Conservation (phyloP, 2,797 vertebrate species). For the Spinibarbus caldwelli region DNA sequence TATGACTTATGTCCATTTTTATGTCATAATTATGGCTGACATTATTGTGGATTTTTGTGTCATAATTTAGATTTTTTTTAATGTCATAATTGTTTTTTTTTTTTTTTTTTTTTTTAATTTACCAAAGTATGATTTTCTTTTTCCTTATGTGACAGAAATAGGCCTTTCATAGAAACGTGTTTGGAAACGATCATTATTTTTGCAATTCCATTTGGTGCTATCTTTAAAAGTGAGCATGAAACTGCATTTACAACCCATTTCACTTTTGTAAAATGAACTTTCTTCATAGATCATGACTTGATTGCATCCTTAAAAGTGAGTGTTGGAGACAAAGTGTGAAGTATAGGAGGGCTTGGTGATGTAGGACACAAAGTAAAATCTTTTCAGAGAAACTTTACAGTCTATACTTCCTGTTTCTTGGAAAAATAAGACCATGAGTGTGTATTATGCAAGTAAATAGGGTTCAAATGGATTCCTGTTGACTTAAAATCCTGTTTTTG, state of each 20-base stretch:
- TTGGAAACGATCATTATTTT: too few species aligned
- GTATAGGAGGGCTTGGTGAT: background rate
- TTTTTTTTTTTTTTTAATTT: too few species aligned
- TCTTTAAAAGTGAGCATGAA: background rate
- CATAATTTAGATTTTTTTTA: too few species aligned
- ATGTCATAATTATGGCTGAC: too few species aligned
- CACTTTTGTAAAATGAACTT: background rate
- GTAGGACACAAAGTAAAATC: background rate
- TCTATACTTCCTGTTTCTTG: background rate
- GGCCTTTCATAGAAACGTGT: too few species aligned
- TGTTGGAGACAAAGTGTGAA: background rate
- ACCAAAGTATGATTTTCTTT: too few species aligned
- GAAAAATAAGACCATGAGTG: background rate
- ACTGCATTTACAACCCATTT: background rate
- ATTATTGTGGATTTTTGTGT: too few species aligned
- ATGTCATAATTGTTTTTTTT: too few species aligned
- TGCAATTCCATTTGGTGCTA: too few species aligned
- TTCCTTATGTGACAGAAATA: too few species aligned
- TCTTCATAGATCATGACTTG: background rate
- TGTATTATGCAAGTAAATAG: background rate
- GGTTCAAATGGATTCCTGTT: background rate
- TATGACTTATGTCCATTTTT: too few species aligned
- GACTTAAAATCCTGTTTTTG: background rate
- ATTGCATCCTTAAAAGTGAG: background rate
- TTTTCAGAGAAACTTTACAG: background rate